Evolutionary conservation across 1,140 invertebrate species (phyloP).

Genomic region (Heterodera carotae): DNA sequence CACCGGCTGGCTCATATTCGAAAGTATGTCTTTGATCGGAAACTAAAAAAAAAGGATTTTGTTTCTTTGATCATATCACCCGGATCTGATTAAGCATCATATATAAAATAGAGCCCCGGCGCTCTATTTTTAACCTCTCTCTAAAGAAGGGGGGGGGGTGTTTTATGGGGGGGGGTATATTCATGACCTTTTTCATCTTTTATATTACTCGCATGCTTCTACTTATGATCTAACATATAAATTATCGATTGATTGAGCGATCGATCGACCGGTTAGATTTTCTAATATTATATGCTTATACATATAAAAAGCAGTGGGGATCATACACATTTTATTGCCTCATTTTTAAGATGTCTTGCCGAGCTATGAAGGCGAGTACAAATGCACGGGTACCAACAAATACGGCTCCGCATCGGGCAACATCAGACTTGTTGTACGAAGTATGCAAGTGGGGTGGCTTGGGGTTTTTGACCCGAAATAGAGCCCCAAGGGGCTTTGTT

Average conservation of each 20-base stretch:
- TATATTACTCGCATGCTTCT: too few species aligned
- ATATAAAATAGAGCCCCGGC: too few species aligned
- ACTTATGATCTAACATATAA: too few species aligned
- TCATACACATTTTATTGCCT: background rate
- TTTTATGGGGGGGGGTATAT: too few species aligned
- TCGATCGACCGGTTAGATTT: too few species aligned
- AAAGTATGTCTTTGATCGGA: slow-evolving; percentile 69
- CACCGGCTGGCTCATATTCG: slow-evolving; percentile 77
- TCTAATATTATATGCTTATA: too few species aligned
- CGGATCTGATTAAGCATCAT: too few species aligned
- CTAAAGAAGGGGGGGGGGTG: too few species aligned
- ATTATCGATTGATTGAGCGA: slow-evolving; percentile 82
- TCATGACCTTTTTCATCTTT: too few species aligned
- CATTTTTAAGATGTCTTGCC: slow-evolving; percentile 78
- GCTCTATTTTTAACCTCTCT: too few species aligned
- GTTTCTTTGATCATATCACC: slow-evolving; percentile 70
- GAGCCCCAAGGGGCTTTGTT: too few species aligned
- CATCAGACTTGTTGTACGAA: slow-evolving; percentile 55
- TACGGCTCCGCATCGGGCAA: slow-evolving; percentile 57
- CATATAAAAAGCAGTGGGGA: slow-evolving; percentile 78
- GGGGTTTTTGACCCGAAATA: too few species aligned
- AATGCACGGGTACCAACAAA: slow-evolving; percentile 60
- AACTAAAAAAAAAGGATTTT: slow-evolving; percentile 75
- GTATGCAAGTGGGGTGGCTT: slow-evolving; percentile 35
- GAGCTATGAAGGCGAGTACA: slow-evolving; percentile 62